Conservation (phyloP, 2,797 vertebrate species). For the Avahi laniger region DNA sequence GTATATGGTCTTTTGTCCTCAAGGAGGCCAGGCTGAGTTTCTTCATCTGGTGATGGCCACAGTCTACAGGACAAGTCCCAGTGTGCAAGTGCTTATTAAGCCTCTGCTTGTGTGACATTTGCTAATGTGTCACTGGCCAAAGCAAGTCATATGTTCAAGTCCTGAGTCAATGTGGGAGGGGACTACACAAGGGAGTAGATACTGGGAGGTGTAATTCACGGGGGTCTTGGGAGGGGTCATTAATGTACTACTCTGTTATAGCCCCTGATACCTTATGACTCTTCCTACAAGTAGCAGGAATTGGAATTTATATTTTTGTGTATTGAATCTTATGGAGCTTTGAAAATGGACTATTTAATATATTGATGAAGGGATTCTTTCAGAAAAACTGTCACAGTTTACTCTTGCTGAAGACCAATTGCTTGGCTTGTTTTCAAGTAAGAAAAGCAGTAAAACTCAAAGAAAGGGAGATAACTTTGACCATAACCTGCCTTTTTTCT, state of each 20-base stretch:
- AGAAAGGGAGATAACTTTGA: slow-evolving; percentile 24
- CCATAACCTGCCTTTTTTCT: not conserved
- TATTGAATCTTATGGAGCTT: not conserved
- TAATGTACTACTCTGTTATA: not conserved
- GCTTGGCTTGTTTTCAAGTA: slow-evolving; percentile 41
- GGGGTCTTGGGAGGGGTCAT: not conserved
- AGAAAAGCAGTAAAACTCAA: slow-evolving; percentile 22
- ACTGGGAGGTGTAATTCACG: not conserved
- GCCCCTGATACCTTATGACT: not conserved
- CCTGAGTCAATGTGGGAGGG: not conserved
- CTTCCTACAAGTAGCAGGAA: not conserved
- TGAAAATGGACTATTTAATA: not conserved
- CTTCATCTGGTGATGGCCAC: not conserved
- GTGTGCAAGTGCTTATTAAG: not conserved
- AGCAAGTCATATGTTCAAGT: not conserved
- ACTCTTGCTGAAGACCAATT: not conserved
- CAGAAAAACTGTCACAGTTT: not conserved
- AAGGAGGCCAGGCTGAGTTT: not conserved
- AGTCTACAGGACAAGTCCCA: not conserved
- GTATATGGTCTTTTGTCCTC: slow-evolving; percentile 1
- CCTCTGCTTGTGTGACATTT: slow-evolving; percentile 20
- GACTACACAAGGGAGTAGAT: not conserved
- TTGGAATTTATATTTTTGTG: slow-evolving; percentile 48
- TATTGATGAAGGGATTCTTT: slow-evolving; percentile 27
- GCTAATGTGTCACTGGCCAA: not conserved